Percentiles rank a stretch among this genome's conserved stretches.
These are phyloP conservation scores for Rambutsinella grinnellia DNA, from an alignment of 2,888 invertebrate species.

Conservation along the genomic window DNA sequence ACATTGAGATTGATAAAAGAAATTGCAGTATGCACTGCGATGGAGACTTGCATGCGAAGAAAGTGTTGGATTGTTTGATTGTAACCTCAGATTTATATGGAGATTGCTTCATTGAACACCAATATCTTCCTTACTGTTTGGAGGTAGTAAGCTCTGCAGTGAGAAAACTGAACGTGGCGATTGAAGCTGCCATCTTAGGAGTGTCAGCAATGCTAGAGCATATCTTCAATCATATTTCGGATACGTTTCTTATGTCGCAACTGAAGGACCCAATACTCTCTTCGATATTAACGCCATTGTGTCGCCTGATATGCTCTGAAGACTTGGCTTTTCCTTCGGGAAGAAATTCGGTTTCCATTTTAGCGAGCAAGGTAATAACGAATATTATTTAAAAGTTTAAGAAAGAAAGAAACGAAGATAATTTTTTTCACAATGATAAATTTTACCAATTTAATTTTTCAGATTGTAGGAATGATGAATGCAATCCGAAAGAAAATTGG, in stretches of 20 bases:
- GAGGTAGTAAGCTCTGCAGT: slow-evolving; percentile 62
- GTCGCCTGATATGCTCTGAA: slow-evolving; percentile 84
- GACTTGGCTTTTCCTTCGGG: slow-evolving; percentile 88
- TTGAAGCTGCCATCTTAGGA: slow-evolving; percentile 63
- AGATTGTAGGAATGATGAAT: slow-evolving; percentile 59
- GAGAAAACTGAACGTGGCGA: slow-evolving; percentile 56
- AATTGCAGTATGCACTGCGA: slow-evolving; percentile 70
- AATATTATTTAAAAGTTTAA: too few species aligned
- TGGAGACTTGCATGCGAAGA: slow-evolving; percentile 85
- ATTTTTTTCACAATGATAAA: too few species aligned
- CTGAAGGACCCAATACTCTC: slow-evolving; percentile 83
- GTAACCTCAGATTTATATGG: slow-evolving; percentile 78
- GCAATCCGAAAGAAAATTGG: slow-evolving; percentile 64
- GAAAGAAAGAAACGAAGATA: too few species aligned
- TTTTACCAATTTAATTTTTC: too few species aligned
- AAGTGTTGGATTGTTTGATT: slow-evolving; percentile 91
- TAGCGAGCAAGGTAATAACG: slow-evolving; percentile 82
- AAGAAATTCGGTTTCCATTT: slow-evolving; percentile 78
- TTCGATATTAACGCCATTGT: slow-evolving; percentile 85
- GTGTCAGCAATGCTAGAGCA: slow-evolving; percentile 59
- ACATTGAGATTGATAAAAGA: slow-evolving; percentile 71
- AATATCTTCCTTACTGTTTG: slow-evolving; percentile 63
- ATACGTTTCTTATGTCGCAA: slow-evolving; percentile 59
- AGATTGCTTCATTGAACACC: slow-evolving; percentile 64
- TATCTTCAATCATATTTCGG: slow-evolving; percentile 59